Evolutionary conservation across 2,113 vertebrate species (phyloP), one percentile per base, ranked within the genome.

Genomic region (Mixornis gularis): DNA sequence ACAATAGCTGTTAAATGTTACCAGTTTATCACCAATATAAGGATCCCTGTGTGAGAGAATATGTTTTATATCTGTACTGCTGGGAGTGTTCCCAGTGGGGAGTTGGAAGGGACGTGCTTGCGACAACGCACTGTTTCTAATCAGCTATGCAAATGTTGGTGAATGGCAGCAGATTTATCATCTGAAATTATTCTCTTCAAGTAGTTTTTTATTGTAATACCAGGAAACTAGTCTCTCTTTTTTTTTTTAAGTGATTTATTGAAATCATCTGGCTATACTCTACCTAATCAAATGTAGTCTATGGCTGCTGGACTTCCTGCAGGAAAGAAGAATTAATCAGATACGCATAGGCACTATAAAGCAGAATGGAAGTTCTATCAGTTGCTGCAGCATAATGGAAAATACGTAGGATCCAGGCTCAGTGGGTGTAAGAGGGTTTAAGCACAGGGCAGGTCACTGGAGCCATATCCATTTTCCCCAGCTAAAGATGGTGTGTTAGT

Each of bases 221-320:
- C 93, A 96, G 95, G 96, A 96, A 97, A 97, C 93, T 88, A 89
- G 81, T 82, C 79, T 85, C 78, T 79, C 6, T 41, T 41, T 36
- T 82, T 69, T 90, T 80, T 59, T n/a, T 12, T 11, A 73, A 89
- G 62, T 87, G 55, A 90, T 96, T 98, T 97, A 97, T 97, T 97
- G 96, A 96, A 96, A 96, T 97, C 97, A 98, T 97, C 97, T 98
- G 97, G 97, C 93, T 95, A 85, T 94, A 78, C 79, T 96, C 91
- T 94, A 84, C 76, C 94, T 97, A 96, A 97, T 97, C 96, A 97
- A 97, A 95, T 1, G 9, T 77, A 92, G 78, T 93, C 82, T 90
- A 78, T 1, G 87, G 93, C 93, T 93, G 96, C 83, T 95, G 94
- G 73, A 94, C 93, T 97, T 98, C 97, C 97, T 97, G 89, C 74